Evolutionary conservation across 2,888 invertebrate genomes (phyloP), one percentile per base, ranked within the genome.

Genomic region (Argyresthia goedartella): DNA sequence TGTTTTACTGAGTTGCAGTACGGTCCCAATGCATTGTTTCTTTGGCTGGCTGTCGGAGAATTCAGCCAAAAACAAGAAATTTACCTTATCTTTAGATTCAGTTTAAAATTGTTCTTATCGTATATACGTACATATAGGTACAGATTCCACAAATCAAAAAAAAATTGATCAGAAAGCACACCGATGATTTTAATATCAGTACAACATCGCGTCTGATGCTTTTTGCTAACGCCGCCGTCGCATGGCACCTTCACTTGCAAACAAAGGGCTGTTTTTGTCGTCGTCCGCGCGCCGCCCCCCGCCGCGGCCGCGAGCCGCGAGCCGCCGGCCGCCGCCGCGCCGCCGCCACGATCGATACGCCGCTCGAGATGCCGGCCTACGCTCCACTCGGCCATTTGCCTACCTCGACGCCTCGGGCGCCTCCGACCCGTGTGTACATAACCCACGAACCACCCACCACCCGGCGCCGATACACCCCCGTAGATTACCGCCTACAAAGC

Each of bases 401-500:
- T 85, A 85, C 85, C 84, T 84, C 82, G 80, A 78, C 81, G 85
- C 84, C 84, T 85, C 81, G 66, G 81, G 78, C 81, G 85, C 84
- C 84, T 85, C 81, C 66, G 81, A 81, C 82, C 76, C 80, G 81
- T 82, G 81, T 85, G 84, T 84, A 82, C 81, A 84, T 81, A 84
- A 78, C 81, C 82, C 56, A 77, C 68, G 78, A 82, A 71, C 81
- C 70, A 76, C 71, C 76, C 80, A 65, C 81, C 79, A 79, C 59
- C 50, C 80, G 79, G 58, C 50, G 58, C 65, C 76, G 73, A 80
- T 78, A 78, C 77, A 74, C 82, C 84, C 82, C 80, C 79, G 71
- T 76, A 84, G 85, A 85, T 85, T 85, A 84, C 85, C 81, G 84
- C 84, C 85, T 82, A 85, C 85, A 84, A 82, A 85, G 85, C 85